phyloP scores from a whole-genome alignment of 2,888 invertebrate genomes.

The Ophion slaviceki region DNA sequence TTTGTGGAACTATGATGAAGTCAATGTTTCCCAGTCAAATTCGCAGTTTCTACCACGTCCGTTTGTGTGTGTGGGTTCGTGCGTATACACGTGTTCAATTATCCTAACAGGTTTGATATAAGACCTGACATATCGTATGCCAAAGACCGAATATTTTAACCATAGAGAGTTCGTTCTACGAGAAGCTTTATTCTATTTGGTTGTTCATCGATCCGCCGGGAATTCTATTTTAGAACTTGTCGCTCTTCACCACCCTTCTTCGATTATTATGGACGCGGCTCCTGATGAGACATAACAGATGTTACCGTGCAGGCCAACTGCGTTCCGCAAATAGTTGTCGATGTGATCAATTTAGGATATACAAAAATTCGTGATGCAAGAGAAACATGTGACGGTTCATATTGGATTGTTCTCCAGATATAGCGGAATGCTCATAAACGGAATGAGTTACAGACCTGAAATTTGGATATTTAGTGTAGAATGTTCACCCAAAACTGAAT shows the following conservation, averaged over 20 bases:
- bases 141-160: not conserved
- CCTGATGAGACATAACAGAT: constrained; percentile 4
- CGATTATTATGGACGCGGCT: not conserved
- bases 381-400: not conserved
- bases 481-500: no score
- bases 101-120: no score
- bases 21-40: no score
- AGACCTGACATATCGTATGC: not conserved
- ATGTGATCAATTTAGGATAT: not conserved
- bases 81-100: no score
- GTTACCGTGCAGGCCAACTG: not conserved
- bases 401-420: not conserved
- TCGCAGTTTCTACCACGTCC: no score
- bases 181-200: constrained; percentile 28
- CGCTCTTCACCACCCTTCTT: not conserved
- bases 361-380: not conserved
- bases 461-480: no score
- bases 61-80: no score
- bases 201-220: constrained; percentile 47
- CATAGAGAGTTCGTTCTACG: constrained; percentile 4
- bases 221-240: constrained; percentile 32
- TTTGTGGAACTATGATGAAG: not conserved
- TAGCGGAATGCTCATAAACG: not conserved
- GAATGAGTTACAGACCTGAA: no score
- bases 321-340: not conserved